phyloP scores from a whole-genome alignment of 2,113 vertebrate genomes.

The Platysteira castanea region DNA sequence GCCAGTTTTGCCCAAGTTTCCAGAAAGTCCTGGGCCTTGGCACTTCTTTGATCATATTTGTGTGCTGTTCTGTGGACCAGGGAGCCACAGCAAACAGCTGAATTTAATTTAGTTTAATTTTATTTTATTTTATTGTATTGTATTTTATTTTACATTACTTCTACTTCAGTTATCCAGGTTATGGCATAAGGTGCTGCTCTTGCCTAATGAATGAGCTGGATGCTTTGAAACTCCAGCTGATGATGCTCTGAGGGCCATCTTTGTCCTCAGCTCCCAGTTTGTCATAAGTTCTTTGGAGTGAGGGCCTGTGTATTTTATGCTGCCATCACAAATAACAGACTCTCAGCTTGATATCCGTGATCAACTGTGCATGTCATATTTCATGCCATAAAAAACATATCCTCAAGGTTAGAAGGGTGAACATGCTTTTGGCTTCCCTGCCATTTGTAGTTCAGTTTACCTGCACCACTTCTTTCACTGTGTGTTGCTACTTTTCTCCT shows the following conservation, averaged over 20 bases:
- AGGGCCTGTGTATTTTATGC: neutral
- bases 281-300: neutral
- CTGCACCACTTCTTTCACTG: neutral
- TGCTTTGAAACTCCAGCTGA: neutral
- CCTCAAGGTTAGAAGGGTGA: neutral
- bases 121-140: neutral
- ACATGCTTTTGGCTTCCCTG: neutral
- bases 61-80: neutral
- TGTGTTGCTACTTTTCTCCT: neutral
- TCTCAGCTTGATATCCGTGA: neutral
- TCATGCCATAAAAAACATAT: constrained; percentile 20
- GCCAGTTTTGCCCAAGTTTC: neutral
- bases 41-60: neutral
- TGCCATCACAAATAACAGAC: neutral
- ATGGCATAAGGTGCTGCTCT: neutral
- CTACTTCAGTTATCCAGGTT: neutral
- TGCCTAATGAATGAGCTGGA: neutral
- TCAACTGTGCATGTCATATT: neutral
- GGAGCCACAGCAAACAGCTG: neutral
- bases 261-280: neutral
- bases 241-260: neutral
- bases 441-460: neutral
- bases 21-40: neutral
- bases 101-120: neutral
- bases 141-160: neutral